Evolutionary conservation across 2,113 vertebrate genomes (phyloP), one percentile per base, ranked within the genome.

Genomic region (Pollimyrus isidori): DNA sequence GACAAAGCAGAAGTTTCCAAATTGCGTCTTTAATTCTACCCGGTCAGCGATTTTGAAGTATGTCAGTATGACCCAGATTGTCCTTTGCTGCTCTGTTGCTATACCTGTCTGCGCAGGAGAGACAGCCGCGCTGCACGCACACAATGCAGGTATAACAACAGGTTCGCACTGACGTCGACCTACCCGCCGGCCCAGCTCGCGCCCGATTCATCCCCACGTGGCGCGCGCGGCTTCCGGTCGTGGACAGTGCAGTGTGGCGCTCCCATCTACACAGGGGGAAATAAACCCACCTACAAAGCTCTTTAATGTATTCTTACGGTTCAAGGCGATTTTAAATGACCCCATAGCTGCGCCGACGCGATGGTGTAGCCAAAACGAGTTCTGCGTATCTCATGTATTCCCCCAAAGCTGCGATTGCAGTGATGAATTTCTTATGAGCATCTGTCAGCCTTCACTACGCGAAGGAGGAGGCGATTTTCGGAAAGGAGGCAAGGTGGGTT

Each of bases 51-150:
- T 85, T 53, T 84, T 46, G 39, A 23, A 30, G 21, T 23, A 45
- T 23, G 26, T 35, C 53, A 21, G 9, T 58, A 85, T 85, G 48
- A 84, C 88, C 88, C 11, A 58, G 21, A 62, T 65, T 58, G 50
- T 53, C 17, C 53, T 39, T 92, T 91, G 91, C 89, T 90, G 89
- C 53, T 53, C 89, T 87, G 90, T 91, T 93, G 92, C 93, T 93
- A 90, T 23, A 91, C 89, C 91, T 90, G 87, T 90, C 93, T 82
- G 88, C 48, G 92, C 94, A 92, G 93, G 92, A 88, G 91, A 94
- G 94, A 94, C 94, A 93, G 93, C 93, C 94, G 93, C 91, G 90
- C 94, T 92, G 94, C 94, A 95, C 94, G 94, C 87, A 92, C 92
- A 95, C 94, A 95, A 95, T 94, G 93, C 49, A 85, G 92, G 91